Conservation (phyloP, 2,888 invertebrate genomes). For the Nephrotoma appendiculata region DNA sequence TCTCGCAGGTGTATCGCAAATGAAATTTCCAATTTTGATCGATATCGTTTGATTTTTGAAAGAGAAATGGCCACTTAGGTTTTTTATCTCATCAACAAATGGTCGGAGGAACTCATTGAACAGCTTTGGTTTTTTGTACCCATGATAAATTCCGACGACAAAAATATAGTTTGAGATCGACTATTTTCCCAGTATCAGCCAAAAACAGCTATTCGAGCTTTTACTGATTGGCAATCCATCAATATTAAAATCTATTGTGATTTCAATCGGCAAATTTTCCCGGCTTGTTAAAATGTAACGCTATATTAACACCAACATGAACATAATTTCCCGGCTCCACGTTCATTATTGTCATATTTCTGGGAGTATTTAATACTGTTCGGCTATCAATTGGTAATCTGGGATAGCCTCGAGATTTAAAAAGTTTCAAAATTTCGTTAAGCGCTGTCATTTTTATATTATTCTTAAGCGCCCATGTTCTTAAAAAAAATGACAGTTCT, state of each 20-base stretch:
- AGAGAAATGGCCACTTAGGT: too few species aligned
- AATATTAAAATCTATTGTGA: neutral
- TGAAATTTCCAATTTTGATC: neutral
- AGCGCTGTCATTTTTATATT: neutral
- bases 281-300: neutral
- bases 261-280: neutral
- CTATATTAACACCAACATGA: neutral
- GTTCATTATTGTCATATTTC: neutral
- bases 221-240: neutral
- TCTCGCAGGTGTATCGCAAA: neutral
- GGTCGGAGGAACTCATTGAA: neutral
- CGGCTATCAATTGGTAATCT: neutral
- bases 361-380: neutral
- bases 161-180: neutral
- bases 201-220: neutral
- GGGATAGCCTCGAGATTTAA: neutral
- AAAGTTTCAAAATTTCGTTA: neutral
- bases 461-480: too few species aligned
- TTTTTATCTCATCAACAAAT: neutral
- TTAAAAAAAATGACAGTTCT: too few species aligned
- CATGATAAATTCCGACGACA: neutral
- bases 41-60: neutral
- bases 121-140: neutral
- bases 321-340: neutral
- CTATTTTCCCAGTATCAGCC: neutral